Percentiles rank a stretch among this genome's conserved stretches.
phyloP scores from a whole-genome alignment of 2,113 vertebrate species.

The Lycaon pictus region DNA sequence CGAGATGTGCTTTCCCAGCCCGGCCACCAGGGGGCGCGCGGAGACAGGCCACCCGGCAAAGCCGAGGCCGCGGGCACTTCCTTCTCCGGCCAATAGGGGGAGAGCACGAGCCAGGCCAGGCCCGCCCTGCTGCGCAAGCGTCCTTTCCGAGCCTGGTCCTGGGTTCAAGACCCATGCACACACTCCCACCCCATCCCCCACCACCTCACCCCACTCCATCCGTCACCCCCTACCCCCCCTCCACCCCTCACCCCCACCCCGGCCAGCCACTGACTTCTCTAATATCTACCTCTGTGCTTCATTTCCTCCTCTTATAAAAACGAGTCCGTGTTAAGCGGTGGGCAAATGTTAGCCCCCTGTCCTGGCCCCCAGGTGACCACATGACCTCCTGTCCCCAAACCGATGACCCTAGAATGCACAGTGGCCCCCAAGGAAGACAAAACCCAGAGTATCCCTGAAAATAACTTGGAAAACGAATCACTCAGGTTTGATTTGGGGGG shows the following conservation, averaged over 20 bases:
- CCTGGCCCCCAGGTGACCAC: not conserved
- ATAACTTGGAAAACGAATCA: not conserved
- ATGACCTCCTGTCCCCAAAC: not conserved
- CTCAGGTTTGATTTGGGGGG: not conserved
- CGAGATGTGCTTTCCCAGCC: fast-evolving
- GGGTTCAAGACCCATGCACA: not conserved
- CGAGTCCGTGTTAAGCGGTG: not conserved
- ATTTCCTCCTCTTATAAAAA: not conserved
- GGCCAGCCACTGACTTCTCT: no score
- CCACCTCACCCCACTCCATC: no score
- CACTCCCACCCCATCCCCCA: no score
- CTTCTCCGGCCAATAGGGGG: not conserved
- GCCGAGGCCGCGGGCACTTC: no score
- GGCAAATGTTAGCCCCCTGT: not conserved
- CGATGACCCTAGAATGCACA: not conserved
- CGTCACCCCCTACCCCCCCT: no score
- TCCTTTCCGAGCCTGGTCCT: fast-evolving
- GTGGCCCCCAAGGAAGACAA: not conserved
- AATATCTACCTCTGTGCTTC: not conserved
- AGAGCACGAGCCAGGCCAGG: not conserved
- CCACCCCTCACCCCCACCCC: not conserved
- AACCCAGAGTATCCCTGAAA: not conserved
- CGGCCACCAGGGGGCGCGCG: not conserved
- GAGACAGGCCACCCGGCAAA: not conserved
- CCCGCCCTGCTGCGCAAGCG: not conserved